These are phyloP conservation scores for Caenorhabditis auriculariae DNA, from an alignment of 2,888 invertebrate genomes.

Conservation along the genomic window DNA sequence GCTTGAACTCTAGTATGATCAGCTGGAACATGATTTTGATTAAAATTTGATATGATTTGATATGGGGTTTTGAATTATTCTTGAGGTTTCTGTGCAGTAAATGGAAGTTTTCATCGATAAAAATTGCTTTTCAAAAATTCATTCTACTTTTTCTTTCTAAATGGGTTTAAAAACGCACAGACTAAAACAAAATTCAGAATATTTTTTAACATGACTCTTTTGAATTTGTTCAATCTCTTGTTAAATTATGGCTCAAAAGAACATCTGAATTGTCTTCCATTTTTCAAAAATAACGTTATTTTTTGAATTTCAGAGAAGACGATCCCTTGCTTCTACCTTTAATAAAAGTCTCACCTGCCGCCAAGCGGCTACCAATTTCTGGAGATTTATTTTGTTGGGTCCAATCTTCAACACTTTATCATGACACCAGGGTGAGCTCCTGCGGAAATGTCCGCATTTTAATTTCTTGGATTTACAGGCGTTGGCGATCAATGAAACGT, in stretches of 20 bases:
- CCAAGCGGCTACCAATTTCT: slow-evolving; percentile 22
- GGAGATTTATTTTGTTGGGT: slow-evolving; percentile 41
- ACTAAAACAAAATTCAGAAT: background rate
- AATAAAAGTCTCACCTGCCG: slow-evolving; percentile 26
- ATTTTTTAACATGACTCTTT: background rate
- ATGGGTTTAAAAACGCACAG: background rate
- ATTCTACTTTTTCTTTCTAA: background rate
- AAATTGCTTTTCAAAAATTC: background rate
- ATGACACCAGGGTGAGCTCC: slow-evolving; percentile 21
- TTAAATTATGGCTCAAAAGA: background rate
- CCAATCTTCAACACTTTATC: slow-evolving; percentile 28
- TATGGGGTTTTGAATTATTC: no score
- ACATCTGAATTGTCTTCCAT: background rate
- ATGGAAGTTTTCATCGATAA: no score
- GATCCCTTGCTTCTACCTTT: slow-evolving; percentile 5
- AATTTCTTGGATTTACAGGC: slow-evolving; percentile 12
- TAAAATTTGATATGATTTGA: no score
- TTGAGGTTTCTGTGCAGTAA: no score
- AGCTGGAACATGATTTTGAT: no score
- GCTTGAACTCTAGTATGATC: no score
- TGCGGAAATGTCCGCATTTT: background rate
- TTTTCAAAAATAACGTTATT: no score
- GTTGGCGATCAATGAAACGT: slow-evolving; percentile 47
- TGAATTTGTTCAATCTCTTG: background rate
- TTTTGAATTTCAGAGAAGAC: slow-evolving; percentile 5